Evolutionary conservation across 2,797 vertebrate species (phyloP), one percentile per base, ranked within the genome.

Genomic region (Vireo griseus): DNA sequence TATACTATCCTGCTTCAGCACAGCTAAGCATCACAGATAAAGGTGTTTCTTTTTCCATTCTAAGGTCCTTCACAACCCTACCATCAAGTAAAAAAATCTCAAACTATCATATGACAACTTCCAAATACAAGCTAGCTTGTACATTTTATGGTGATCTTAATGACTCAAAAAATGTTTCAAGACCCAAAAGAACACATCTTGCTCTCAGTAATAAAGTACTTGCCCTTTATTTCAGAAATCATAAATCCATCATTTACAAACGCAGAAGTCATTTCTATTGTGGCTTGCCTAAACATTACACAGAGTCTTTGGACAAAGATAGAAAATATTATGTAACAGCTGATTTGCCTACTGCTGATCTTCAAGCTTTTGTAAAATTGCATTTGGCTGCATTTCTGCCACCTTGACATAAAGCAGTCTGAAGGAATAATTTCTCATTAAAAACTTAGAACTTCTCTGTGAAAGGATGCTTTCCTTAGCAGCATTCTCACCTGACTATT

Each of bases 331-430:
- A 9, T 10, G 3, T 15, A 55, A 48, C 2, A 44, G 9, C 31
- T 15, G 4, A 29, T n/a, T 48, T 24, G 5, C 7, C 9, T 11
- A 20, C 5, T 1, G 2, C 5, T 26, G 8, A 7, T 17, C 51
- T 6, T n/a, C 18, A 20, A 33, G 24, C 5, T 52, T 42, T 39
- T 63, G n/a, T 9, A 29, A 50, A 72, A 31, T 25, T 6, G 1
- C 9, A n/a, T 39, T 45, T 68, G 31, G 11, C 13, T 80, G 26
- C 18, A 21, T 48, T 88, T 82, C 50, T 61, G 33, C 21, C 31
- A 16, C 25, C 22, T 50, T 25, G 24, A 62, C n/a, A 33, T 13
- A 72, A 80, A 62, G 7, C 35, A 72, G 15, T n/a, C 26, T 24
- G 16, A 65, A 72, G 11, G 14, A 73, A 50, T 42, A 2, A 31